Base-by-base conservation (phyloP, 2,113 vertebrate species). In the Ancistrus triradiatus region DNA sequence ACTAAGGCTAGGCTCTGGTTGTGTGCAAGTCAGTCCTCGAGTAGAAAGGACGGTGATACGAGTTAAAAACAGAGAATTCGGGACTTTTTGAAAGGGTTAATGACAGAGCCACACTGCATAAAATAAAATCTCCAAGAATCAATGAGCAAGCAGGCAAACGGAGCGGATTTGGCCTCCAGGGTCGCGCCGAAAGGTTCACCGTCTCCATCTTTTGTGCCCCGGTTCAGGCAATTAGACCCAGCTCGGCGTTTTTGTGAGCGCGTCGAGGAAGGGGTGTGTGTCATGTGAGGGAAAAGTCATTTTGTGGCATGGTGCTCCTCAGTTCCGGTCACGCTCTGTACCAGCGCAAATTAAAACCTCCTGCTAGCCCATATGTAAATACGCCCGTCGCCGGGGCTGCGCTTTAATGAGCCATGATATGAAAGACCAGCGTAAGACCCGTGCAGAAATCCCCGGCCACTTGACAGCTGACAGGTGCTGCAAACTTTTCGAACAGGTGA, bases 331-430 rank as follows among this genome's bases (percentile, higher is more conserved):
- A 88, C 81, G 88, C 87, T 88, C 84, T 49, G 79, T 84, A 84
- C 85, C 82, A 64, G 83, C 64, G 82, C 83, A 87, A 87, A 87
- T 89, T 87, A 87, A 86, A 87, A 81, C 78, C 81, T 78, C 83
- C 73, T 78, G 59, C 84, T 82, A 78, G 83, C 82, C 83, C 64
- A 42, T 83, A 88, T 88, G 87, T 88, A 87, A 89, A 90, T 86
- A 85, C 58, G 77, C 80, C 76, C 73, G 77, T 74, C 71, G 40
- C 74, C 79, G 74, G 74, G 33, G 87, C 82, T 87, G 81, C 83
- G 88, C 88, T 90, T 88, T 88, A 88, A 89, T 87, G 88, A 88
- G 84, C 88, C 85, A 82, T 86, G 86, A 89, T 87, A 90, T 90
- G 87, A 88, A 86, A 72, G 82, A 83, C 84, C 72, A 47, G 83